Evolutionary conservation across 2,797 vertebrate species (phyloP).

Genomic region (Microcaecilia unicolor): DNA sequence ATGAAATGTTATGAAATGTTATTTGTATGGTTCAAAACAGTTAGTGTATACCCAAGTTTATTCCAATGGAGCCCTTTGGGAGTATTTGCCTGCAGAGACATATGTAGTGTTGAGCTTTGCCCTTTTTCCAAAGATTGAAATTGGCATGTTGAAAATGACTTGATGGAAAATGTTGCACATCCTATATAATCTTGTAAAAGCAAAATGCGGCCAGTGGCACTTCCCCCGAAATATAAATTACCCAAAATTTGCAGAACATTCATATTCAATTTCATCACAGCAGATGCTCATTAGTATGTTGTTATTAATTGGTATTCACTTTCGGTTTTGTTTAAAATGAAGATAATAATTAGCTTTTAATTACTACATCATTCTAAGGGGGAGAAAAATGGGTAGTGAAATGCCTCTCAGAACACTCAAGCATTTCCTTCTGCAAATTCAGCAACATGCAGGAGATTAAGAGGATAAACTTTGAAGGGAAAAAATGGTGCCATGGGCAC

Average conservation of each 20-base stretch:
- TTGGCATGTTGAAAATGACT: slow-evolving; percentile 32
- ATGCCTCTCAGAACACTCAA: slow-evolving; percentile 59
- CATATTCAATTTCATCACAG: slow-evolving; percentile 78
- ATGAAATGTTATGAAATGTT: too few species aligned
- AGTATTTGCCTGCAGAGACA: slow-evolving; percentile 18
- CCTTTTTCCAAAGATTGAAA: slow-evolving; percentile 30
- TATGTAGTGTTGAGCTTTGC: slow-evolving; percentile 20
- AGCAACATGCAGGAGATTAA: too few species aligned
- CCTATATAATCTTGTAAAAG: slow-evolving; percentile 50
- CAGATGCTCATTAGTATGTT: slow-evolving; percentile 79
- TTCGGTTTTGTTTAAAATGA: slow-evolving; percentile 80
- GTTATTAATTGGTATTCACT: slow-evolving; percentile 79
- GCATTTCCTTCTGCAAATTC: too few species aligned
- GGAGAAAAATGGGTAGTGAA: slow-evolving; percentile 45
- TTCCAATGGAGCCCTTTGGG: slow-evolving; percentile 3
- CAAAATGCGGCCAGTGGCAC: slow-evolving; percentile 60
- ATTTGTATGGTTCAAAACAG: too few species aligned
- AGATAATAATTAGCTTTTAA: slow-evolving; percentile 80
- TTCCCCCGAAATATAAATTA: slow-evolving; percentile 67
- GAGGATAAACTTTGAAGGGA: too few species aligned
- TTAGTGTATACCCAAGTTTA: too few species aligned
- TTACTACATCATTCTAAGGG: slow-evolving; percentile 62
- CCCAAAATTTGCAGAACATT: slow-evolving; percentile 70
- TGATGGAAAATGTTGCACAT: slow-evolving; percentile 43
- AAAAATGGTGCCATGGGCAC: too few species aligned